Evolutionary conservation across 2,113 vertebrate genomes (phyloP), one percentile per base, ranked within the genome.

Genomic region (Oryzias celebensis): DNA sequence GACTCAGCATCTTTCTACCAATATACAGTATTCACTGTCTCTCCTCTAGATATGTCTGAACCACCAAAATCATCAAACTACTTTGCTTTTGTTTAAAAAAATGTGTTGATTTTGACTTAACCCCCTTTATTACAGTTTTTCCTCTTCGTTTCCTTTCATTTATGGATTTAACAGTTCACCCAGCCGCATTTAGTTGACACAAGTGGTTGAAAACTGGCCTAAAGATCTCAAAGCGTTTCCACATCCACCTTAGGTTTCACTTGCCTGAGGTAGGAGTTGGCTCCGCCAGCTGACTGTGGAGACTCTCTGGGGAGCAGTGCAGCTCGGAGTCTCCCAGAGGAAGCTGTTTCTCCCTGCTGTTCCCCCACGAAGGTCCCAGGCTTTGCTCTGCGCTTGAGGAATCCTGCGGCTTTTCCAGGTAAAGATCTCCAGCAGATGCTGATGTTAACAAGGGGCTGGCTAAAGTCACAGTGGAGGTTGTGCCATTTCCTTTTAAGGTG

Each of bases 261-360:
- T 26, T 51, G 92, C 91, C 91, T 88, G 90, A 91, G 78, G 85
- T 91, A 71, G 88, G 83, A 59, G 77, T 82, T 71, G 87, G 80
- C 57, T 92, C 91, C 15, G 80, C 62, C 79, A 86, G 73, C 62
- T 91, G 89, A 80, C 85, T 89, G 20, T 89, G 86, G 62, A 88
- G 80, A 61, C 84, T 87, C 62, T 86, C 82, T 1, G 87, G 80
- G 12, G 76, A 54, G 20, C 65, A 86, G 87, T 94, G 88, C 12
- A 78, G 58, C 2, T 83, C 83, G 5, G 71, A 65, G 31, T 76
- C 84, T 24, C 49, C 64, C 22, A 86, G 80, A 0, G 81, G 80
- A 28, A 88, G 77, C 56, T 85, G 89, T 80, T 92, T 84, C 70
- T 78, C 78, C 41, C 57, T 62, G 46, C 54, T 72, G 24, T 84